These are phyloP conservation scores for Ploceus nigricollis DNA, from an alignment of 2,113 vertebrate genomes.

Conservation along the genomic window DNA sequence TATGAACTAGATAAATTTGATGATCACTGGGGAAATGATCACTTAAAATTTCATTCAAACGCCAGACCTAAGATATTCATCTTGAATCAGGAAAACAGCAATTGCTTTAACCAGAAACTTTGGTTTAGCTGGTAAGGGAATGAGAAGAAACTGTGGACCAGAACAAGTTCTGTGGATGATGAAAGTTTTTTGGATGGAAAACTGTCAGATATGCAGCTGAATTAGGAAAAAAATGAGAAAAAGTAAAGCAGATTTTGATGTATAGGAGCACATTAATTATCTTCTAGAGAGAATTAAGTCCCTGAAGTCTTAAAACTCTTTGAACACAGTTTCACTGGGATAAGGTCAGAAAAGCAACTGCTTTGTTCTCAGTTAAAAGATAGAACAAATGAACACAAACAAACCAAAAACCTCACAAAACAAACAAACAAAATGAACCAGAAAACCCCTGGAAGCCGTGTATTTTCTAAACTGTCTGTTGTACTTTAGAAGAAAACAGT, in stretches of 20 bases:
- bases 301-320: slow-evolving; percentile 22
- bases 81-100: not conserved
- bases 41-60: not conserved
- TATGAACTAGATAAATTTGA: not conserved
- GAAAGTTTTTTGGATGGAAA: not conserved
- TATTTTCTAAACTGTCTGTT: not conserved
- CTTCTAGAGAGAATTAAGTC: slow-evolving; percentile 13
- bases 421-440: not conserved
- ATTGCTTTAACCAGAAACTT: not conserved
- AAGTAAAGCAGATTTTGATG: not conserved
- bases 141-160: not conserved
- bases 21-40: not conserved
- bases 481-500: not conserved
- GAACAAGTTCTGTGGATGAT: not conserved
- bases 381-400: not conserved
- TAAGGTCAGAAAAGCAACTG: slow-evolving; percentile 5
- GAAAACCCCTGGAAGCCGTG: not conserved
- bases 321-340: slow-evolving; percentile 2
- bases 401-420: not conserved
- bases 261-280: not conserved
- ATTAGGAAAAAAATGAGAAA: not conserved
- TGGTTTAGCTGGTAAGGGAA: not conserved
- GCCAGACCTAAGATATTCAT: not conserved
- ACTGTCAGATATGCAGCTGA: not conserved
- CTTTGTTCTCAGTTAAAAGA: slow-evolving; percentile 43